Base-by-base conservation (phyloP, 1,140 invertebrate species). In the Sitodiplosis mosellana region DNA sequence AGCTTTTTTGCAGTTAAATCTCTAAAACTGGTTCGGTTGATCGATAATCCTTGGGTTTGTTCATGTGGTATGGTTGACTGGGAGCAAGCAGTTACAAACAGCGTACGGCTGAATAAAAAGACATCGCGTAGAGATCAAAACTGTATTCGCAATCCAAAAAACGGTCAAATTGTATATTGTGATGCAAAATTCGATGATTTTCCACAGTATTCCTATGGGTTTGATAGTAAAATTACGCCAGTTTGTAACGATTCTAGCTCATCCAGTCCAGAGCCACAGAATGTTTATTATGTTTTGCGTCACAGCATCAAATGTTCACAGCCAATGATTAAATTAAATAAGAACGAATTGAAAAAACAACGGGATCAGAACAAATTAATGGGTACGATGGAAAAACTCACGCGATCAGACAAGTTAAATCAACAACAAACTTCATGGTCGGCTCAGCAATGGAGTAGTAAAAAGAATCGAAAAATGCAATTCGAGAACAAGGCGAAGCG, bases 1-100 rank as follows among this genome's bases (percentile, higher is more conserved):
- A 68, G 68, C 38, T 68, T 83, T 49, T 80, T 81, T 48, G 58
- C 60, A 44, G 66, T 58, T 48, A 59, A 73, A 43, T 64, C 67
- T 1, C 54, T 69, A 50, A 71, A 70, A 61, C 58, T 78, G 36
- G 68, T 74, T 2, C 63, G 76, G 46, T 52, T 63, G 3, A 56
- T 52, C 33, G 66, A 69, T 8, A 83, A 83, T 66, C 77, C 76
- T 10, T 81, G 78, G 79, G 69, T 80, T 49, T 83, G 80, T 54
- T 70, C 68, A 34, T 83, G 80, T 54, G 61, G 68, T 2, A 78
- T 81, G 75, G 58, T 54, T 44, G 67, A 67, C 36, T 81, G 78
- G 78, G 70, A 76, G 54, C 68, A 72, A 37, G 61, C 64, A 22
- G 52, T 70, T 15, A 66, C 68, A 1, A 75, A 73, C 52, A 62